Percentiles rank a stretch among this genome's conserved stretches.
phyloP scores from a whole-genome alignment of 2,888 invertebrate species.

The Polydrusus tereticollis region DNA sequence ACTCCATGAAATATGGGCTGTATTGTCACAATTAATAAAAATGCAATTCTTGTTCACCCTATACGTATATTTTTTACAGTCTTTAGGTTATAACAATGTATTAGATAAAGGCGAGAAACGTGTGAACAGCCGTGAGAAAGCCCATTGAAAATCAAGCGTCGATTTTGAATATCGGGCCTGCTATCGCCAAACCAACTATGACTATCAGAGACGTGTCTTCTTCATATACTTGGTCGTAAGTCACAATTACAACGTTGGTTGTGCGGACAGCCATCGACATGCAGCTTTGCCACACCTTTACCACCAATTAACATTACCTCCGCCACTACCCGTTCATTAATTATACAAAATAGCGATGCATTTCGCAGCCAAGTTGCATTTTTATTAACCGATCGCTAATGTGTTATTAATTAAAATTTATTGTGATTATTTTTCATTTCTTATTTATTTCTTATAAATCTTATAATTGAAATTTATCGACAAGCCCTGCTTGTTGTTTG shows the following conservation, averaged over 20 bases:
- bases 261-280: constrained; percentile 45
- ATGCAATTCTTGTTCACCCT: no score
- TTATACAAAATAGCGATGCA: constrained; percentile 53
- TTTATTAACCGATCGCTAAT: constrained; percentile 46
- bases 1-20: no score
- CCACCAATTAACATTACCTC: constrained; percentile 57
- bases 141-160: constrained; percentile 37
- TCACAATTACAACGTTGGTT: constrained; percentile 56
- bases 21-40: no score
- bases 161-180: constrained; percentile 49
- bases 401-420: constrained; percentile 52
- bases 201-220: constrained; percentile 57
- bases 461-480: constrained; percentile 37
- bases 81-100: background rate
- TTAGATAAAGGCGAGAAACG: constrained; percentile 9
- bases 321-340: constrained; percentile 55
- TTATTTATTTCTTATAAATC: constrained; percentile 33
- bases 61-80: background rate
- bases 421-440: constrained; percentile 43
- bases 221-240: constrained; percentile 58
- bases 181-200: constrained; percentile 54
- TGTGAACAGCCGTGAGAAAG: constrained; percentile 39
- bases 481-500: background rate
- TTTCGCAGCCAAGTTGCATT: constrained; percentile 41
- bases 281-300: constrained; percentile 53